Percentiles rank a stretch among this genome's conserved stretches.
phyloP scores from a whole-genome alignment of 2,113 vertebrate genomes.

The Phylloscopus trochiloides region DNA sequence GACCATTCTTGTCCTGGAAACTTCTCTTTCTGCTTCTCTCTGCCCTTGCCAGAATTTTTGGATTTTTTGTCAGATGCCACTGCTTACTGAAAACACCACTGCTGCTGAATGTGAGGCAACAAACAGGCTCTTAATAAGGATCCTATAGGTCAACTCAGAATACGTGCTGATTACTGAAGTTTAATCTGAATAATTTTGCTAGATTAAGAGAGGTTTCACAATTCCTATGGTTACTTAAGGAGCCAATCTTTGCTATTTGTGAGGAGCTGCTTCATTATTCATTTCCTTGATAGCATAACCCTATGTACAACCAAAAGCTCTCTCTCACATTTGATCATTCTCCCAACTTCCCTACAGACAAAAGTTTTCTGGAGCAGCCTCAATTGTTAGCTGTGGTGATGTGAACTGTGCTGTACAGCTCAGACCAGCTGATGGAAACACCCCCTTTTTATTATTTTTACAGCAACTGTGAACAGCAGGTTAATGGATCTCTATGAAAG shows the following conservation, averaged over 20 bases:
- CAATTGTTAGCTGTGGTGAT: background rate
- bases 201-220: background rate
- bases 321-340: background rate
- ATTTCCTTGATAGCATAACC: background rate
- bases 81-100: background rate
- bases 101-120: background rate
- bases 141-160: background rate
- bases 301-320: background rate
- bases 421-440: background rate
- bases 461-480: background rate
- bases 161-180: background rate
- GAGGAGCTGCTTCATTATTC: background rate
- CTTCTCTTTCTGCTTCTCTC: background rate
- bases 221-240: background rate
- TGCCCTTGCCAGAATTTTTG: background rate
- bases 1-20: background rate
- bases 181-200: background rate
- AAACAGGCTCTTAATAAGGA: background rate
- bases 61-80: background rate
- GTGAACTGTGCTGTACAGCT: background rate
- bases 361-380: background rate
- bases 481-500: background rate
- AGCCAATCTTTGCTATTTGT: background rate
- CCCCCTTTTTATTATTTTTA: background rate
- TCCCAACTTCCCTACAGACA: background rate